Conservation (phyloP, 2,888 invertebrate species). For the Chymomyza caudatula region DNA sequence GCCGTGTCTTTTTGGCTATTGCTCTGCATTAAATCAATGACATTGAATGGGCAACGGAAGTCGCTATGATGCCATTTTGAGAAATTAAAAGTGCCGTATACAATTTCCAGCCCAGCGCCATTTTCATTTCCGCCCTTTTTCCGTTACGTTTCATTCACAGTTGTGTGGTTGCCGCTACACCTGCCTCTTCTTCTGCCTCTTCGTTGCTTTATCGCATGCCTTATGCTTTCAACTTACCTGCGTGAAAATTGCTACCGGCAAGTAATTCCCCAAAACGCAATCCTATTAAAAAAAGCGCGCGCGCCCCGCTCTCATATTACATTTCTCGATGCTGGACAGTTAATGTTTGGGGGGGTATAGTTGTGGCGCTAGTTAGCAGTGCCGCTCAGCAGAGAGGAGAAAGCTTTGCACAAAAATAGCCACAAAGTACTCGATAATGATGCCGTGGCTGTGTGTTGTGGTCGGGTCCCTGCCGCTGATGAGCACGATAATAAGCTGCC, state of each 20-base stretch:
- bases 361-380: neutral
- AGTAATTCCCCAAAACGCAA: constrained; percentile 68
- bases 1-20: constrained; percentile 38
- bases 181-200: neutral
- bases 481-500: constrained; percentile 67
- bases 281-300: constrained; percentile 62
- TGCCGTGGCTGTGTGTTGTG: constrained; percentile 23
- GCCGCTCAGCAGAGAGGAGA: neutral
- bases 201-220: neutral
- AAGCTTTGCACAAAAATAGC: constrained; percentile 16
- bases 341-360: neutral
- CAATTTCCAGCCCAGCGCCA: constrained; percentile 35
- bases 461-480: constrained; percentile 24
- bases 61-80: constrained; percentile 71
- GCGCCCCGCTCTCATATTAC: constrained; percentile 32
- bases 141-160: neutral
- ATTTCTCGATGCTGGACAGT: neutral
- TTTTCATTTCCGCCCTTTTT: constrained; percentile 59
- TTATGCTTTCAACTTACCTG: constrained; percentile 11
- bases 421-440: constrained; percentile 71
- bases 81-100: constrained; percentile 67
- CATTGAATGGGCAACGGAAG: constrained; percentile 62
- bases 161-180: constrained; percentile 28
- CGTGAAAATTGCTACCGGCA: constrained; percentile 8
- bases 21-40: constrained; percentile 67